These are phyloP conservation scores for Tinea pellionella DNA, from an alignment of 2,888 invertebrate genomes.

Conservation along the genomic window DNA sequence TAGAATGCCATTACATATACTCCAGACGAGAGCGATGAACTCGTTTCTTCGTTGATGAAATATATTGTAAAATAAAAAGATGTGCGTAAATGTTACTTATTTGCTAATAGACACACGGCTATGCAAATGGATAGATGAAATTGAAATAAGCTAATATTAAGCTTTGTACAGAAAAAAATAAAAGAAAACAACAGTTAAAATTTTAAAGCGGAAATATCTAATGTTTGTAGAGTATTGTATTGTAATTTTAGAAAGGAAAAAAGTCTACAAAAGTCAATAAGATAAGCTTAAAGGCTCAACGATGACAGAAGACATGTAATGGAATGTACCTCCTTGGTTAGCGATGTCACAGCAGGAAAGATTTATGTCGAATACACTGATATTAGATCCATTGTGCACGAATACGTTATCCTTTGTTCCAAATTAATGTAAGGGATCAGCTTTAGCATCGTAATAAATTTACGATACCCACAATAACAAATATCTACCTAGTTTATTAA, in stretches of 20 bases:
- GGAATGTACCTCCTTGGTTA: conserved; percentile 31
- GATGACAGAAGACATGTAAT: conserved; percentile 42
- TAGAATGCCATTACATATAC: conserved; percentile 43
- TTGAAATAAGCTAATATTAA: too few relatives aligned
- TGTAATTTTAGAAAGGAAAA: not conserved
- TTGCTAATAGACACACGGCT: not conserved
- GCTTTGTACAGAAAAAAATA: not conserved
- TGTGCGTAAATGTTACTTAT: not conserved
- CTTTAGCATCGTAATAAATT: not conserved
- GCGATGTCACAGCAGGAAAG: conserved; percentile 47
- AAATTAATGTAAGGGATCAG: conserved; percentile 16
- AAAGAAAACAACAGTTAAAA: not conserved
- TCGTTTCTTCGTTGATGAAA: conserved; percentile 15
- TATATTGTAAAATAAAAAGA: conserved; percentile 4
- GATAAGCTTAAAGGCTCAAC: conserved; percentile 47
- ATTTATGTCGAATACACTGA: conserved; percentile 60
- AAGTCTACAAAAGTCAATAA: conserved; percentile 26
- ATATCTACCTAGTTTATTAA: not conserved
- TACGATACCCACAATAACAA: too few relatives aligned
- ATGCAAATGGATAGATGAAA: not conserved
- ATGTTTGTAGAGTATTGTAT: not conserved
- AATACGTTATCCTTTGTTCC: conserved; percentile 58
- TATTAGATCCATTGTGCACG: conserved; percentile 42
- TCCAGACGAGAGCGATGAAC: conserved; percentile 33
- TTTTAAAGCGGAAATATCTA: conserved; percentile 7